phyloP scores from a whole-genome alignment of 2,113 vertebrate species.

The Cyprinodon variegatus region DNA sequence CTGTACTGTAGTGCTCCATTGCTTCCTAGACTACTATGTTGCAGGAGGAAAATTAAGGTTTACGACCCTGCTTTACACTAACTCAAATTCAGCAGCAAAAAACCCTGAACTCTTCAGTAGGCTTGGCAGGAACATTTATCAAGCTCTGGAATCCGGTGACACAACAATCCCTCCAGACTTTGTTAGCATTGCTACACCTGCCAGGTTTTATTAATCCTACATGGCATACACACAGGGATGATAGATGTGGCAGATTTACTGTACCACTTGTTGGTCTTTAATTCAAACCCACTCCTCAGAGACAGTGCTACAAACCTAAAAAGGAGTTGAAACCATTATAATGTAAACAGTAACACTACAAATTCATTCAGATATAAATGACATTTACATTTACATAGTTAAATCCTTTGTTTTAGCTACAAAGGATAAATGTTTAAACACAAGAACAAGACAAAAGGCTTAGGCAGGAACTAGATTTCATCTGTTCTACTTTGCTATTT shows the following conservation, averaged over 20 bases:
- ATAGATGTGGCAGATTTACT: constrained; percentile 2
- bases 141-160: constrained; percentile 7
- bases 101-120: background rate
- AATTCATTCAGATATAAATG: background rate
- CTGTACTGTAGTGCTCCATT: background rate
- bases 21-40: background rate
- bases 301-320: background rate
- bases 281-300: background rate
- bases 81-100: background rate
- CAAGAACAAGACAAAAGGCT: background rate
- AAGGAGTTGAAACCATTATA: background rate
- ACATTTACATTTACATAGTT: background rate
- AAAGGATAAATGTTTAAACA: background rate
- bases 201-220: constrained; percentile 10
- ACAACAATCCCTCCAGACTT: constrained; percentile 5
- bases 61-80: background rate
- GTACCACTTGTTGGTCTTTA: constrained; percentile 7
- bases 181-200: background rate
- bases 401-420: constrained; percentile 15
- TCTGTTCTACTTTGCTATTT: too few species aligned
- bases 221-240: background rate
- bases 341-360: constrained; percentile 1
- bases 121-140: constrained; percentile 1
- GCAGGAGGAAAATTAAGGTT: background rate
- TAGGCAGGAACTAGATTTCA: background rate